Evolutionary conservation across 2,888 invertebrate genomes (phyloP).

Genomic region (Phoenoteleia sp.): DNA sequence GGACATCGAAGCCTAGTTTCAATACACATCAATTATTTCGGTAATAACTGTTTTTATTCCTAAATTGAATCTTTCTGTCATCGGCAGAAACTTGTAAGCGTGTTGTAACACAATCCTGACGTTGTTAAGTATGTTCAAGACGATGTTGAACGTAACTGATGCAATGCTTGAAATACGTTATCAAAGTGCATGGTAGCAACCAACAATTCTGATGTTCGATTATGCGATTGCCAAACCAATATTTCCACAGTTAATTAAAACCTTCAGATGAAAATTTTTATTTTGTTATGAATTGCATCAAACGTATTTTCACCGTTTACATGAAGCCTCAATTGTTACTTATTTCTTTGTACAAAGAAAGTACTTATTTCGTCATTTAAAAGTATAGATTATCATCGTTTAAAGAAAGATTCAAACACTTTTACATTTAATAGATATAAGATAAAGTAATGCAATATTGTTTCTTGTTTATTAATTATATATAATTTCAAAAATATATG

Average conservation of each 20-base stretch:
- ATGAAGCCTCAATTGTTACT: too few relatives aligned
- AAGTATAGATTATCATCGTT: too few relatives aligned
- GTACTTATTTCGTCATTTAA: too few relatives aligned
- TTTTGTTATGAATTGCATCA: not conserved
- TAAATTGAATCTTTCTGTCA: slow-evolving; percentile 26
- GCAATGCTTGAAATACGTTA: slow-evolving; percentile 44
- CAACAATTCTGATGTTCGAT: slow-evolving; percentile 43
- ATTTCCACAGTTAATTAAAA: slow-evolving; percentile 31
- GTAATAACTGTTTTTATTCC: not conserved
- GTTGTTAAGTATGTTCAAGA: slow-evolving; percentile 14
- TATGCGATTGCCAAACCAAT: slow-evolving; percentile 44
- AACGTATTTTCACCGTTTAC: not conserved
- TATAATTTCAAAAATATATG: too few relatives aligned
- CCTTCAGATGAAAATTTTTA: not conserved
- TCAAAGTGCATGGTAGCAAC: slow-evolving; percentile 28
- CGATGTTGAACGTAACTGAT: slow-evolving; percentile 26
- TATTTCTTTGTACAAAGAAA: too few relatives aligned
- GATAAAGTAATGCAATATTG: too few relatives aligned
- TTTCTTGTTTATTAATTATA: too few relatives aligned
- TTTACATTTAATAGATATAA: too few relatives aligned
- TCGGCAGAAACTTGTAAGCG: slow-evolving; percentile 12
- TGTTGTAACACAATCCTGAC: slow-evolving; percentile 39
- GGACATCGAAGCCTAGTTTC: too few relatives aligned
- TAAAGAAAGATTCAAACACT: too few relatives aligned
- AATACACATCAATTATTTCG: not conserved